Percentiles rank a stretch among this genome's conserved stretches.
These are phyloP conservation scores for Parauchenoglanis punctatus DNA, from an alignment of 2,797 vertebrate species.

Conservation along the genomic window DNA sequence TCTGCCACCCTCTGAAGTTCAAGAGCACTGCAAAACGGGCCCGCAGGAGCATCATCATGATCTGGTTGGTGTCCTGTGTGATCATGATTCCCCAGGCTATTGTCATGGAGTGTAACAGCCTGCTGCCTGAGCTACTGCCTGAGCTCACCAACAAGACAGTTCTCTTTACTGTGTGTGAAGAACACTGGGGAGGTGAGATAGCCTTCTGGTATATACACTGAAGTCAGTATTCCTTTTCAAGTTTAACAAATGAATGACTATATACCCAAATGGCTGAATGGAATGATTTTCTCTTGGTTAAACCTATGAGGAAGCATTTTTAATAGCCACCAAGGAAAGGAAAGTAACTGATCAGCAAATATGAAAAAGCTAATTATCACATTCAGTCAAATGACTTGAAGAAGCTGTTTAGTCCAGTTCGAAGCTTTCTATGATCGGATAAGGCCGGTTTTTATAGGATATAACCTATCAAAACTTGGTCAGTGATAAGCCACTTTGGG, in stretches of 20 bases:
- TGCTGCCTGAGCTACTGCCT: conserved; percentile 88
- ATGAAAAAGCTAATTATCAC: background rate
- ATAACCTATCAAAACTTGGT: background rate
- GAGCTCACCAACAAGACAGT: conserved; percentile 94
- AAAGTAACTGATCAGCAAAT: background rate
- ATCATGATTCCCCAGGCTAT: conserved; percentile 97
- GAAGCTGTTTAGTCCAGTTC: background rate
- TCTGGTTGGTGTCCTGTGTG: conserved; percentile 92
- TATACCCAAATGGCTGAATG: background rate
- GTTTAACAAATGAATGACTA: background rate
- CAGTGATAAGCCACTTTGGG: background rate
- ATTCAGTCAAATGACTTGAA: background rate
- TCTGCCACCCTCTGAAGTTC: conserved; percentile 97
- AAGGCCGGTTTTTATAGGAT: background rate
- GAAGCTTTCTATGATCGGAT: background rate
- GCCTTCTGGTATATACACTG: background rate
- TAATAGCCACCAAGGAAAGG: background rate
- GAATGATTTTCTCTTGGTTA: background rate
- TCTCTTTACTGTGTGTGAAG: conserved; percentile 95
- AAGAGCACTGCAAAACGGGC: conserved; percentile 95
- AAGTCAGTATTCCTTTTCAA: background rate
- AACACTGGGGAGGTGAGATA: conserved; percentile 89
- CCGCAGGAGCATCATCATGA: conserved; percentile 88
- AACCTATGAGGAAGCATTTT: background rate
- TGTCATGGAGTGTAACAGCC: conserved; percentile 92